Base-by-base conservation (phyloP, 2,888 invertebrate species). In the Amphiduros pacificus region DNA sequence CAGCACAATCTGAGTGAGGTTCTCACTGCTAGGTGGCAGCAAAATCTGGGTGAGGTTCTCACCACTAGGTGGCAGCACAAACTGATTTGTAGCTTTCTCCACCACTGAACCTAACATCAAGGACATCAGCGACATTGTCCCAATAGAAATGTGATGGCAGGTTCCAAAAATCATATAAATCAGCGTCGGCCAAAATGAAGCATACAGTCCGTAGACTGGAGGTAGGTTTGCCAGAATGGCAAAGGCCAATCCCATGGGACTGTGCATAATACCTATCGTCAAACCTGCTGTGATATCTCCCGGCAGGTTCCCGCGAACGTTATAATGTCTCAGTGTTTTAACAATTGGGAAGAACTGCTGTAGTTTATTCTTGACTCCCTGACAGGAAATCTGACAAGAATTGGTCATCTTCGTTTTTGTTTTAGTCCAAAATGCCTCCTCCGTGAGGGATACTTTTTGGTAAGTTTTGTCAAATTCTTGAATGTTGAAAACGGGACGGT, bases 161-260 rank as follows among this genome's bases (percentile, higher is more conserved):
- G 93, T 93, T 54, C 93, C 93, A 71, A 94, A 88, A 61, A 93
- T 79, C 63, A 90, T 87, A 80, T 94, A 94, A n/a, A 93, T 84
- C 4, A 93, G 84, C 0, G 92, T 91, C 0, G 94, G 92, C 83
- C 94, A 93, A 83, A 94, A 92, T 0, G 93, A 93, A 88, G 92
- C 92, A 81, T 93, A 92, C 48, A 87, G 80, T 5, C 87, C 87
- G 65, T 77, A 80, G 36, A 84, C 80, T 0, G 84, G 82, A 1
- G 79, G 76, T 17, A 84, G 72, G 6, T 79, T 79, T 3, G 84
- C 83, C 59, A 85, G 68, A 24, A 80, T 73, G 3, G 83, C 83
- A 70, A 84, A 85, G 2, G 83, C 85, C 32, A 61, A 24, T 1
- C 63, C 63, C 52, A 61, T 61, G 4, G 64, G 58, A 24, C 62